Conservation (phyloP, 2,113 vertebrate species). For the Hystrix brachyura region DNA sequence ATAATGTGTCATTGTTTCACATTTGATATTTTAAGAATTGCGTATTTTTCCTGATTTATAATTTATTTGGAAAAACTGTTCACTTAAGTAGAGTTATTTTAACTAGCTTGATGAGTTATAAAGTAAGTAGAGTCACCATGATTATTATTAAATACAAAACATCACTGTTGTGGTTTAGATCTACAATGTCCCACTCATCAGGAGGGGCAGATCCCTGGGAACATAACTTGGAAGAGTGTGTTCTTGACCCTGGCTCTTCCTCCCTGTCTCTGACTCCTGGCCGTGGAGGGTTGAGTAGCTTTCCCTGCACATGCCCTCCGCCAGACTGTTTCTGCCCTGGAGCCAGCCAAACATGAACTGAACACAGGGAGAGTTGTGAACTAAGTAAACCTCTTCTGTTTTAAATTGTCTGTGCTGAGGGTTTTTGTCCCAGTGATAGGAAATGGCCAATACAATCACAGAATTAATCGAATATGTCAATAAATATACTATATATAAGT, state of each 20-base stretch:
- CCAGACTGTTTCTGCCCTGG: neutral
- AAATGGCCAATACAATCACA: neutral
- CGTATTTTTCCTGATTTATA: neutral
- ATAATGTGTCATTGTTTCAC: slow-evolving; percentile 24
- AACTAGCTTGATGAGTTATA: neutral
- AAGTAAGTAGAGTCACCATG: neutral
- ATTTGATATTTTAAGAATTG: neutral
- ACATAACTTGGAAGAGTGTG: neutral
- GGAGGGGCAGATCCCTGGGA: neutral
- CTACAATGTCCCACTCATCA: neutral
- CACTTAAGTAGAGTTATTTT: slow-evolving; percentile 9
- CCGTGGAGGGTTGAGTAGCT: neutral
- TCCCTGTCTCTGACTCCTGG: neutral
- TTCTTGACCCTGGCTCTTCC: neutral
- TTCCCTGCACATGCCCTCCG: neutral
- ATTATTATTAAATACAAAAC: neutral
- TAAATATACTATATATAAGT: neutral
- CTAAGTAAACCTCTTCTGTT: neutral
- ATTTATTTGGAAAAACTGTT: neutral
- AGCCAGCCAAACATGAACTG: neutral
- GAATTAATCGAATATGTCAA: neutral
- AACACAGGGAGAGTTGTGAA: neutral
- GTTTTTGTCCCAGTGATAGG: neutral
- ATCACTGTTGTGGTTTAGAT: neutral
- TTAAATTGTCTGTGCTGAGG: neutral